A percentile compares a stretch with the other conserved stretches of the same genome.
Conservation (phyloP, 2,113 vertebrate species). For the Oncorhynchus kisutch region DNA sequence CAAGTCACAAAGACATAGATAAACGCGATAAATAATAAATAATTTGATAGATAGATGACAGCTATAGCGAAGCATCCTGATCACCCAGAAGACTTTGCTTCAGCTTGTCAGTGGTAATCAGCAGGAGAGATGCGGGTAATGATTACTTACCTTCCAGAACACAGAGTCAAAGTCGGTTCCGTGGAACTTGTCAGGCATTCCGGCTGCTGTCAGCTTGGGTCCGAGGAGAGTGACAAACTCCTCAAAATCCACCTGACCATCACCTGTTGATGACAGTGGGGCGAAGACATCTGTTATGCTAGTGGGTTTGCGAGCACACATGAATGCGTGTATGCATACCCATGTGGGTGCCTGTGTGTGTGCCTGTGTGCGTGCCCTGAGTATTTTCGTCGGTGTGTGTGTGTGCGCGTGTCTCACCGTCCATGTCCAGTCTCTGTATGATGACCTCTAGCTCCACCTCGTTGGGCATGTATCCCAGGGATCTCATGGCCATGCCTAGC, state of each 20-base stretch:
- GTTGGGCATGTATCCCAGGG: slow-evolving; percentile 95
- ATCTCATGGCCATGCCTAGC: slow-evolving; percentile 93
- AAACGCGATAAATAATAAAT: too few relatives aligned
- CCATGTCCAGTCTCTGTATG: slow-evolving; percentile 95
- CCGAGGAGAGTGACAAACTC: slow-evolving; percentile 96
- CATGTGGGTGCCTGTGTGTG: neutral
- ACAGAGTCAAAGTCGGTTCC: slow-evolving; percentile 96
- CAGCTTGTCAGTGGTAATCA: slow-evolving; percentile 40
- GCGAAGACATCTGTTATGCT: too few relatives aligned
- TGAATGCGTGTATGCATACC: too few relatives aligned
- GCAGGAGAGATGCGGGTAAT: slow-evolving; percentile 37
- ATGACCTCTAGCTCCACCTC: slow-evolving; percentile 95
- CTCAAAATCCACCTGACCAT: slow-evolving; percentile 96
- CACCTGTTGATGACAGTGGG: slow-evolving; percentile 70
- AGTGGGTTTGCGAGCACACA: neutral
- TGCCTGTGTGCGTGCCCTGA: neutral
- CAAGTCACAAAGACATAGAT: neutral
- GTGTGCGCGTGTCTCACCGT: slow-evolving; percentile 74
- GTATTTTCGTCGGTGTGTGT: neutral
- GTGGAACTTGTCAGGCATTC: slow-evolving; percentile 91
- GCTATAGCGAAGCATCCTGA: neutral
- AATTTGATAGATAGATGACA: neutral
- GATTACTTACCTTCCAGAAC: slow-evolving; percentile 97
- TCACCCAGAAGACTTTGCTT: neutral
- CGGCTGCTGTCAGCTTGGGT: slow-evolving; percentile 91